A percentile compares a stretch with the other conserved stretches of the same genome.
Conservation (phyloP, 35 echinoderm and acorn worm species). For the Heliocidaris tuberculata region DNA sequence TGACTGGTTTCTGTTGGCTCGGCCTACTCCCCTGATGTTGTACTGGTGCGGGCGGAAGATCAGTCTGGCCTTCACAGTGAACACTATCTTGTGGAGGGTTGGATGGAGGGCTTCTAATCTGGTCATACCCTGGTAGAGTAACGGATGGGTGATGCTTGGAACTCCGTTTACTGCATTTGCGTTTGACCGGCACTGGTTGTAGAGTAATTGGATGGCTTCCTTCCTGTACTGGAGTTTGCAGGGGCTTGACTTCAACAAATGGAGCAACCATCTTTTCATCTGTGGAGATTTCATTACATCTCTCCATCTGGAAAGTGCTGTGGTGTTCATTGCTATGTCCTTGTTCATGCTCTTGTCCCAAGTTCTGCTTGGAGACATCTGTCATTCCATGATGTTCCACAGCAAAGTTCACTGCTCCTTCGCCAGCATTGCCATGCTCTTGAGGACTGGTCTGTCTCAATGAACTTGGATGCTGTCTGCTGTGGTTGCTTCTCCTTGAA, state of each 20-base stretch:
- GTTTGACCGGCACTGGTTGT: neutral
- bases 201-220: neutral
- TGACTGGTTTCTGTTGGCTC: neutral
- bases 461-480: neutral
- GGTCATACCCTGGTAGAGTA: neutral
- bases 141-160: neutral
- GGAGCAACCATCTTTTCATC: neutral
- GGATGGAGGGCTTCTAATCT: neutral
- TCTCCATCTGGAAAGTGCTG: neutral
- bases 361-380: neutral
- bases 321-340: neutral
- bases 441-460: neutral
- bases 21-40: neutral
- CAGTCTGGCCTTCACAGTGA: neutral
- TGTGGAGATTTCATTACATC: neutral
- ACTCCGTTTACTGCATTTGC: neutral
- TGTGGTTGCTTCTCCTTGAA: neutral
- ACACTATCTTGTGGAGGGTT: neutral
- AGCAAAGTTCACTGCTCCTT: neutral
- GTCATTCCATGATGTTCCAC: neutral
- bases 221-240: neutral
- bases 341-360: neutral
- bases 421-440: neutral
- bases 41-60: neutral
- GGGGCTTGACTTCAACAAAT: neutral